These are phyloP conservation scores for Bovichtus variegatus DNA, from an alignment of 2,797 vertebrate genomes.

Conservation along the genomic window DNA sequence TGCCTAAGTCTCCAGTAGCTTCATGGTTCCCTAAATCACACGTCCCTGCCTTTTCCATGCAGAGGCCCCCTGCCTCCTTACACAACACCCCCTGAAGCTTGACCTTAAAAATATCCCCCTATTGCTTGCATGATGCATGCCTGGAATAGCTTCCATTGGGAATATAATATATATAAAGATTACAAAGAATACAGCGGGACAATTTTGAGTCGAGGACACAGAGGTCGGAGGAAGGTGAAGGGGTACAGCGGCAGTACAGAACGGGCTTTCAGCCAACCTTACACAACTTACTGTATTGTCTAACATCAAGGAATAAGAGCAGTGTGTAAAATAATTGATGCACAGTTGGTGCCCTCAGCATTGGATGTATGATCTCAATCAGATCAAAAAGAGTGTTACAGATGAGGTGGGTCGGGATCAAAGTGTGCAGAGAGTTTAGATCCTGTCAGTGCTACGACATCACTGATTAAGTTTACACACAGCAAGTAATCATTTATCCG, in stretches of 20 bases:
- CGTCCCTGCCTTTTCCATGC: conserved; percentile 31
- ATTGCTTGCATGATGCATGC: conserved; percentile 79
- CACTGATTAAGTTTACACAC: neutral
- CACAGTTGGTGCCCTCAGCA: neutral
- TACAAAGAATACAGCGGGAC: conserved; percentile 77
- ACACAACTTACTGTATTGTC: conserved; percentile 1
- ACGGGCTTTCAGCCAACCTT: conserved; percentile 15
- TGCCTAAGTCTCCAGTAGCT: conserved; percentile 24
- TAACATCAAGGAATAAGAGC: neutral
- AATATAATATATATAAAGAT: conserved; percentile 56
- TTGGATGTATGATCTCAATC: conserved; percentile 1
- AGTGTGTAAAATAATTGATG: conserved; percentile 1
- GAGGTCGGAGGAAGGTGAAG: conserved; percentile 60
- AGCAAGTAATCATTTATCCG: conserved; percentile 13
- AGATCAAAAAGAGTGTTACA: conserved; percentile 7
- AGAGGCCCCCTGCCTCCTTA: conserved; percentile 23
- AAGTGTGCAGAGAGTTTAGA: conserved; percentile 4
- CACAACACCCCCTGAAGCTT: conserved; percentile 75
- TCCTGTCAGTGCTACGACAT: neutral
- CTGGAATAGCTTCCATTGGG: conserved; percentile 86
- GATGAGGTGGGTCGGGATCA: neutral
- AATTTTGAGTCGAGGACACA: conserved; percentile 68
- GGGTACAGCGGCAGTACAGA: conserved; percentile 27
- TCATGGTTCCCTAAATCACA: conserved; percentile 33
- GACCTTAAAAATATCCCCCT: conserved; percentile 86